Evolutionary conservation across 2,888 invertebrate species (phyloP), one percentile per base, ranked within the genome.

Genomic region (Microplitis deprimator): DNA sequence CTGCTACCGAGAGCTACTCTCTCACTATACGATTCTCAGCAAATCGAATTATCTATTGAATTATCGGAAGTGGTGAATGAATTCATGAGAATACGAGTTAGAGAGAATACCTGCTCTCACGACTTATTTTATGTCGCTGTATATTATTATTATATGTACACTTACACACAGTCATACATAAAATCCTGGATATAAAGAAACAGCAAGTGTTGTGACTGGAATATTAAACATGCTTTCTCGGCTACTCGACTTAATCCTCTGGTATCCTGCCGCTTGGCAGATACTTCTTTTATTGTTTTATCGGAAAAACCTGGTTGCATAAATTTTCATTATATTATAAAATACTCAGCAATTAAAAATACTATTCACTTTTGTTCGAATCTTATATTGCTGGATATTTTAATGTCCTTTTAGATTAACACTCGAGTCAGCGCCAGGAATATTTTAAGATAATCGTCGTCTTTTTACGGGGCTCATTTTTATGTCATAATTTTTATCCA

Each of bases 11-110:
- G 50, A 8, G 13, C 50, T 50, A 50, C 50, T 50, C 50, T 50
- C 50, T 50, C 13, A 50, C 50, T 81, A 81, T 84, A 83, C 84
- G 84, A 86, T 85, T 85, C 85, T 81, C 77, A 82, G 86, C 79
- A 85, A 85, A 87, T 87, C 84, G 85, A 86, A 87, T 87, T 87
- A 88, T 85, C 85, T 82, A 65, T 78, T 81, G 85, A 86, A 87
- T 87, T 87, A 87, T 87, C 86, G 84, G 81, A 81, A 83, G 84
- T 82, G 80, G 81, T 78, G 73, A 75, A 75, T 65, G 10, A 76
- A 70, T 76, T 65, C 65, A 65, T 59, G 59, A 67, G 71, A 68
- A 71, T 75, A 76, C 60, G 62, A 59, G 17, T 29, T 41, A n/a
- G 1, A 59, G 8, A 40, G 17, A 40, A 40, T 17, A 16, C 13